Conservation (phyloP, 2,888 invertebrate genomes). For the Torymus aiolomorphi region DNA sequence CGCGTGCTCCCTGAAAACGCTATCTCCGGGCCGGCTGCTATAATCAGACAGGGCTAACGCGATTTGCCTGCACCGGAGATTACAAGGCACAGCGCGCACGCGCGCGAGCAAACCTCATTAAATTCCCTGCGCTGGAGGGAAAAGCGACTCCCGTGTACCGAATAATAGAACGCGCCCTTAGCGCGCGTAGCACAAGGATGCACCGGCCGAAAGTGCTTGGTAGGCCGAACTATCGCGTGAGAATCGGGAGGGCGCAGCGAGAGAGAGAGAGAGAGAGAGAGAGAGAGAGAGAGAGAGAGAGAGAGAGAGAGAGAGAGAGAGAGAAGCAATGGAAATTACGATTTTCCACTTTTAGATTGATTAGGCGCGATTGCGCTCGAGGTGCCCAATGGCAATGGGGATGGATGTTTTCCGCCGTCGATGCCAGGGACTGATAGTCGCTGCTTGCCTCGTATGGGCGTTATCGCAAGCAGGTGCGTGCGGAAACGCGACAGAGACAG, state of each 20-base stretch:
- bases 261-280: background rate
- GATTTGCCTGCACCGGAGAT: conserved; percentile 18
- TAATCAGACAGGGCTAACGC: background rate
- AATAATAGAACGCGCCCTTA: background rate
- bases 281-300: background rate
- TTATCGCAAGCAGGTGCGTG: background rate
- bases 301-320: background rate
- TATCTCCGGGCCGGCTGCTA: background rate
- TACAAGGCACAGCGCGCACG: background rate
- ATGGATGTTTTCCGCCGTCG: background rate
- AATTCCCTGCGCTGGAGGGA: too few species aligned
- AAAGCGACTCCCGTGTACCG: background rate
- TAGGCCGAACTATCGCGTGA: background rate
- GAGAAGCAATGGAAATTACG: conserved; percentile 17
- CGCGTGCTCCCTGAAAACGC: too few species aligned
- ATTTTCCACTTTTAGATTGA: conserved; percentile 38
- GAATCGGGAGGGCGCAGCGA: background rate
- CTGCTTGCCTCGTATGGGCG: too few species aligned
- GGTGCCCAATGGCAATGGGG: background rate
- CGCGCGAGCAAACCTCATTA: background rate
- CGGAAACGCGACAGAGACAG: background rate
- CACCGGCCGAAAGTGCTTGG: background rate
- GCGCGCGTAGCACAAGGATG: background rate
- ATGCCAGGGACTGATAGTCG: background rate
- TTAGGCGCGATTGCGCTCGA: conserved; percentile 9